Conservation (phyloP, 2,888 invertebrate genomes). For the Lasius platythorax region DNA sequence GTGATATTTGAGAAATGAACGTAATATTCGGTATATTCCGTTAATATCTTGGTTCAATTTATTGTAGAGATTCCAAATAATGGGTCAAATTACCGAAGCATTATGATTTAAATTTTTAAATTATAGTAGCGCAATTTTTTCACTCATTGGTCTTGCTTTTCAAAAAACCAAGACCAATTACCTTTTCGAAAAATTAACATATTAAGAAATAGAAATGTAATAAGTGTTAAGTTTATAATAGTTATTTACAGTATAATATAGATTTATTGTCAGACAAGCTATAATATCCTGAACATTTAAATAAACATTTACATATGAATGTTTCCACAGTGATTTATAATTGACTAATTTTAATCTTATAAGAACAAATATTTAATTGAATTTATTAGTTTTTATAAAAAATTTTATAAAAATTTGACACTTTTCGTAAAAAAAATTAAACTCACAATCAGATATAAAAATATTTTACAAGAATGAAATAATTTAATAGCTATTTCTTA, state of each 20-base stretch:
- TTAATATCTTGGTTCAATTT: slow-evolving; percentile 11
- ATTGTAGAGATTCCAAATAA: not conserved
- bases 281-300: not conserved
- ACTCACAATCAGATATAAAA: not conserved
- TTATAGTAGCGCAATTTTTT: not conserved
- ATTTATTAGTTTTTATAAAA: not conserved
- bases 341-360: not conserved
- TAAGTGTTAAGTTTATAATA: not conserved
- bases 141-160: not conserved
- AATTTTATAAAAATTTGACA: not conserved
- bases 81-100: not conserved
- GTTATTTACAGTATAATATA: not conserved
- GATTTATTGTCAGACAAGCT: not conserved
- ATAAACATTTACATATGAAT: not conserved
- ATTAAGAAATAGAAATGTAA: not conserved
- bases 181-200: not conserved
- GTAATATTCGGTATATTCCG: not conserved
- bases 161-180: too few species aligned
- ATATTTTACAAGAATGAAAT: not conserved
- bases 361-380: not conserved
- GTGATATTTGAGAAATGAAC: not conserved
- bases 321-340: not conserved
- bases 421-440: not conserved
- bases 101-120: slow-evolving; percentile 6
- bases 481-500: not conserved